Base-by-base conservation (phyloP, 1,140 invertebrate genomes). In the Drosophila arizonae region DNA sequence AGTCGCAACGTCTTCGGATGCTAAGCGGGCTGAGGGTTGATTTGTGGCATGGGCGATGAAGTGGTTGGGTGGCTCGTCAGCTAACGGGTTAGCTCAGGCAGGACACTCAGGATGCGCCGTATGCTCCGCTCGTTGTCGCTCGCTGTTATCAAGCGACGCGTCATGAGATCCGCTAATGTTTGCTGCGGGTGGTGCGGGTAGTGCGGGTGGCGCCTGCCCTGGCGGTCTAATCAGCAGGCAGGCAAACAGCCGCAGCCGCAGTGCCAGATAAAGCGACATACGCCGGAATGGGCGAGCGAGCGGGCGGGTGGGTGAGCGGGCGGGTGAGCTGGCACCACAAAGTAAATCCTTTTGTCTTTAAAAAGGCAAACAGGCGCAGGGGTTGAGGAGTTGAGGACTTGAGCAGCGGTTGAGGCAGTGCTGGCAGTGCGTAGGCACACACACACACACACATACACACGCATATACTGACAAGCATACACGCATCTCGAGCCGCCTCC, bases 331-430 rank as follows among this genome's bases (percentile, higher is more conserved):
- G 33, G 39, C 50, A 51, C 68, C 77, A 72, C 72, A 86, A 79
- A 73, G 84, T 72, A 86, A 87, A 82, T 87, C 82, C 82, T 88
- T 87, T 87, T 87, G 82, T 87, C 82, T 87, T 82, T 77, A 82
- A 84, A 39, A 71, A 74, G 68, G 76, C 79, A 74, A 79, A 71
- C 67, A 72, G 70, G 30, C 46, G 65, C 73, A 68, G 36, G 58
- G 28, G 57, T 36, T 62, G 21, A 33, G 10, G 33, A 36, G 9
- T 15, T 28, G 26, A 54, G 41, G 55, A 15, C 24, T 33, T 15
- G 51, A 17, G 15, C 28, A 3, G 26, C 1, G 26, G 13, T 1
- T 3, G 24, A 15, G 39, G 30, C 15, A 28, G 45, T 17, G 17
- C 17, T 15, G 36, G 48, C 45, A 50, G 55, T 45, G 36, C 50